phyloP scores from a whole-genome alignment of 2,888 invertebrate genomes.

The Drosophila macrospina region DNA sequence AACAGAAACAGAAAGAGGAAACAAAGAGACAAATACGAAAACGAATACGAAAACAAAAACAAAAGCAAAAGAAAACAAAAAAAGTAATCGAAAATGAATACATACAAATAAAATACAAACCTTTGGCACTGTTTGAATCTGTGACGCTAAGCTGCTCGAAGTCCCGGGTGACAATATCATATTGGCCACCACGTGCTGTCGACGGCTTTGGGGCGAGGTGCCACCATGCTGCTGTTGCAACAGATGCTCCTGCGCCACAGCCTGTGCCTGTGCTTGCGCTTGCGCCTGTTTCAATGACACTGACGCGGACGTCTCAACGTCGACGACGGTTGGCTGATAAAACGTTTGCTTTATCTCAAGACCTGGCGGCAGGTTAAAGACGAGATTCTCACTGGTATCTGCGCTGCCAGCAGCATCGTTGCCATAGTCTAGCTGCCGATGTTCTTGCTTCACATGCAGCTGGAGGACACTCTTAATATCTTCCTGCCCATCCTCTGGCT shows the following conservation, averaged over 20 bases:
- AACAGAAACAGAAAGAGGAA: conserved; percentile 38
- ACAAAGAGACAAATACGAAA: conserved; percentile 29
- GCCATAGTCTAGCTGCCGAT: conserved; percentile 80
- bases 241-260: conserved; percentile 67
- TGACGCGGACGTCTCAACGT: conserved; percentile 43
- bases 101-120: conserved; percentile 84
- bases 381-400: conserved; percentile 80
- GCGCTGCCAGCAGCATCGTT: conserved; percentile 53
- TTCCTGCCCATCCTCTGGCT: conserved; percentile 77
- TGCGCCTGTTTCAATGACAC: conserved; percentile 68
- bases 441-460: conserved; percentile 82
- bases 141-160: conserved; percentile 82
- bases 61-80: conserved; percentile 37
- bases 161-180: conserved; percentile 83
- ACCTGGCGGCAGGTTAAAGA: conserved; percentile 82
- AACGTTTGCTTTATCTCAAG: conserved; percentile 83
- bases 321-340: conserved; percentile 64
- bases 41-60: not conserved
- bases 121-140: conserved; percentile 85
- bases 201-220: conserved; percentile 55
- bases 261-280: conserved; percentile 66
- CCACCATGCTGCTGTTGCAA: conserved; percentile 64
- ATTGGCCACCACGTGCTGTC: conserved; percentile 83
- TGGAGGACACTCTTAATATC: conserved; percentile 83
- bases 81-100: conserved; percentile 69